Percentiles rank a stretch among this genome's conserved stretches.
These are phyloP conservation scores for Loriculus beryllinus DNA, from an alignment of 2,797 vertebrate species.

Conservation along the genomic window DNA sequence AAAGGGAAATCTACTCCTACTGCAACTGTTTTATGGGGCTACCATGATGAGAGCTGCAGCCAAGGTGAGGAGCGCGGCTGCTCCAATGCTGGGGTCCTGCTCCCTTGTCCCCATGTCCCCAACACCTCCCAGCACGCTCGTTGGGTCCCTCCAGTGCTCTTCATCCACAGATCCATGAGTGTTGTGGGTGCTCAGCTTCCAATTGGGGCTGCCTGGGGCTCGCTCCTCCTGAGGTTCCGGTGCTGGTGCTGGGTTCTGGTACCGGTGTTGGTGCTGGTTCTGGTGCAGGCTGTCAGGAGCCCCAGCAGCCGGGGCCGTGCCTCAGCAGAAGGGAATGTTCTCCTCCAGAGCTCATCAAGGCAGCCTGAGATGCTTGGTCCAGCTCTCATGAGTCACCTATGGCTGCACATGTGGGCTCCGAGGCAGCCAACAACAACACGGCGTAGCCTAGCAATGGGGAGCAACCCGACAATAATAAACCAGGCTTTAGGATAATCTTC, in stretches of 20 bases:
- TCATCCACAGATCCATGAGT: fast-evolving
- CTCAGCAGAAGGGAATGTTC: constrained; percentile 66
- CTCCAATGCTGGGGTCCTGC: neutral
- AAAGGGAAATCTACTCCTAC: neutral
- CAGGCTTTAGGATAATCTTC: neutral
- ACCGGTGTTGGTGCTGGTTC: neutral
- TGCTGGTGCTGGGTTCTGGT: neutral
- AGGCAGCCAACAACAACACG: neutral
- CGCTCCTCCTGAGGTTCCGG: fast-evolving
- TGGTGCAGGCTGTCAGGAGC: neutral
- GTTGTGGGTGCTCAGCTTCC: fast-evolving
- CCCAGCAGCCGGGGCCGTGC: neutral
- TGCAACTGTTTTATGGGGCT: neutral
- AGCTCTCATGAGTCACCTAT: constrained; percentile 33
- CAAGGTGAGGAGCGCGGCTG: neutral
- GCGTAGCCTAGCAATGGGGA: constrained; percentile 15
- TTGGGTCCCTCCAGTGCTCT: too few relatives aligned
- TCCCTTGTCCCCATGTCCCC: neutral
- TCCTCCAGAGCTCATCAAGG: neutral
- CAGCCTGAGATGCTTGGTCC: neutral
- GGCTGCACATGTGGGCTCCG: neutral
- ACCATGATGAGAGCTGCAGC: neutral
- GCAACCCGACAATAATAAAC: neutral
- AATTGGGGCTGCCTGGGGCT: fast-evolving
- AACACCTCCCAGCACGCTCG: neutral